Percentiles rank a stretch among this genome's conserved stretches.
Evolutionary conservation across 1,140 invertebrate genomes (phyloP).

Genomic region (Choristoneura fumiferana): DNA sequence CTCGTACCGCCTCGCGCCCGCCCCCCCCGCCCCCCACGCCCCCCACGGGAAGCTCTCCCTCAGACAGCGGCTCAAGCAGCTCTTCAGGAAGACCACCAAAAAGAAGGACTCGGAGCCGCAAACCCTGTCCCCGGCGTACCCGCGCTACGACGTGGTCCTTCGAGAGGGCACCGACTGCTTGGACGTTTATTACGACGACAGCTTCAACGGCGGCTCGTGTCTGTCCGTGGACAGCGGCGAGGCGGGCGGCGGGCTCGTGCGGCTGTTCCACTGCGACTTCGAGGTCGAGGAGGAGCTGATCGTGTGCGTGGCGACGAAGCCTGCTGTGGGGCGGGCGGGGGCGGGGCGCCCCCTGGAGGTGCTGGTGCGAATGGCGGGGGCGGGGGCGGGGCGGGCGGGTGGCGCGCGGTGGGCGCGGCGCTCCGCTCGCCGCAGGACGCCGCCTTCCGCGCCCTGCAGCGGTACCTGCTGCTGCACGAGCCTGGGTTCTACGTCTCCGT

Average conservation of each 20-base stretch:
- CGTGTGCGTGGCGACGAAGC: slow-evolving; percentile 59
- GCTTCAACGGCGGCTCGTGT: slow-evolving; percentile 60
- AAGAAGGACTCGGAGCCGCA: no score
- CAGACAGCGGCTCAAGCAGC: no score
- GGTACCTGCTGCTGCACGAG: slow-evolving; percentile 54
- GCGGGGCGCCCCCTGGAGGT: no score
- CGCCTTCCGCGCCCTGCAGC: slow-evolving; percentile 46
- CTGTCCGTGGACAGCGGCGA: slow-evolving; percentile 50
- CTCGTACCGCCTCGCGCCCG: slow-evolving; percentile 32
- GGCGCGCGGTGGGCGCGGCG: background rate
- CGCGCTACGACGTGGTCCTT: no score
- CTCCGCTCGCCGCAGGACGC: slow-evolving; percentile 45
- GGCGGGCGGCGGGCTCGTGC: slow-evolving; percentile 34
- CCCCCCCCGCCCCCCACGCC: background rate
- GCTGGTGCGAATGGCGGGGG: slow-evolving; percentile 40
- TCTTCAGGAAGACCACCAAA: no score
- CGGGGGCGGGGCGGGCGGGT: background rate
- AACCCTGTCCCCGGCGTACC: no score
- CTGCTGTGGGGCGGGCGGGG: slow-evolving; percentile 33
- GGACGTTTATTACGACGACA: slow-evolving; percentile 53
- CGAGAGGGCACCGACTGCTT: slow-evolving; percentile 29
- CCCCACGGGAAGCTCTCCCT: no score
- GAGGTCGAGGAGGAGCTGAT: slow-evolving; percentile 35
- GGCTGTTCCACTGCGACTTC: slow-evolving; percentile 64
- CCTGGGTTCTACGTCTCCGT: slow-evolving; percentile 64